Evolutionary conservation across 2,888 invertebrate genomes (phyloP), one percentile per base, ranked within the genome.

Genomic region (Saturnia japonica): DNA sequence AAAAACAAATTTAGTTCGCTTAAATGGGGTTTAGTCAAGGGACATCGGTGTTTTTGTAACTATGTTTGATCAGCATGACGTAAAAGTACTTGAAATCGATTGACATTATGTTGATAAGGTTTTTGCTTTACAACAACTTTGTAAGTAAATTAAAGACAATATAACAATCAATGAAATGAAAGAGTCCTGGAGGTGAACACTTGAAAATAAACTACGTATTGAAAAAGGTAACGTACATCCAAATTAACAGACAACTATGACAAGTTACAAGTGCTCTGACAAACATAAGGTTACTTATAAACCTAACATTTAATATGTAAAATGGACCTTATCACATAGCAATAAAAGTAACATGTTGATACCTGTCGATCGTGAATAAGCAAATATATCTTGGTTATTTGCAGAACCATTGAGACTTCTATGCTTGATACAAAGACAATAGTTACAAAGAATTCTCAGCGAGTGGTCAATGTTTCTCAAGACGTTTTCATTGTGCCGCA

Each of bases 231-330:
- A 86, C 85, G 84, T 81, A 83, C 88, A 83, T 84, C 86, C 86
- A 90, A 91, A 92, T 92, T 92, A 91, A 91, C 91, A 91, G 91
- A 92, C 91, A 90, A 88, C 88, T 91, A 89, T 91, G 92, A 92
- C 93, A 91, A 88, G 88, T 87, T 85, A 91, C 91, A 92, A 92
- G 91, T 91, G 88, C 80, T 82, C 81, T 73, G 73, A 84, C 89
- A 87, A 86, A 71, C 19, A 76, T 77, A 72, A 71, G 43, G 70
- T 77, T 80, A 74, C 77, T 70, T 71, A 72, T 75, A 69, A 28
- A 60, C 47, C 68, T 67, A 69, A 67, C 16, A 67, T 66, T 64
- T 62, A 25, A 14, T 9, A 34, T 67, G 12, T 11, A 75, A 54
- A 70, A 42, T 74, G 70, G 72, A 73, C 71, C 78, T 79, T 87